Evolutionary conservation across 2,113 vertebrate species (phyloP).

Genomic region (Felis catus): F.catus_Fca126_mat1.0 CM031412.1:183567001-183567500

Average conservation of each 20-base stretch:
- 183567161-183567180: slow-evolving; percentile 79
- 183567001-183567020: slow-evolving; percentile 3
- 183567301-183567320: slow-evolving; percentile 72
- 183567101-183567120: not conserved
- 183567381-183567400: not conserved
- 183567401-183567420: not conserved
- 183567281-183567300: slow-evolving; percentile 66
- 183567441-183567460: not conserved
- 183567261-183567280: slow-evolving; percentile 81
- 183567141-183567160: slow-evolving; percentile 75
- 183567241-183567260: slow-evolving; percentile 85
- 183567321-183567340: slow-evolving; percentile 65
- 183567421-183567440: not conserved
- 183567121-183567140: slow-evolving; percentile 74
- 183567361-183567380: slow-evolving; percentile 69
- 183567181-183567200: slow-evolving; percentile 82
- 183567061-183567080: slow-evolving; percentile 46
- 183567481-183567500: not conserved
- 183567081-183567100: slow-evolving; percentile 68
- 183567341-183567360: slow-evolving; percentile 84
- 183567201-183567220: slow-evolving; percentile 82
- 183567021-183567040: slow-evolving; percentile 33
- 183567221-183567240: slow-evolving; percentile 82
- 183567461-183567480: not conserved
- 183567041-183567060: slow-evolving; percentile 9